phyloP scores from a whole-genome alignment of 2,888 invertebrate species.

The Parnassius apollo region DNA sequence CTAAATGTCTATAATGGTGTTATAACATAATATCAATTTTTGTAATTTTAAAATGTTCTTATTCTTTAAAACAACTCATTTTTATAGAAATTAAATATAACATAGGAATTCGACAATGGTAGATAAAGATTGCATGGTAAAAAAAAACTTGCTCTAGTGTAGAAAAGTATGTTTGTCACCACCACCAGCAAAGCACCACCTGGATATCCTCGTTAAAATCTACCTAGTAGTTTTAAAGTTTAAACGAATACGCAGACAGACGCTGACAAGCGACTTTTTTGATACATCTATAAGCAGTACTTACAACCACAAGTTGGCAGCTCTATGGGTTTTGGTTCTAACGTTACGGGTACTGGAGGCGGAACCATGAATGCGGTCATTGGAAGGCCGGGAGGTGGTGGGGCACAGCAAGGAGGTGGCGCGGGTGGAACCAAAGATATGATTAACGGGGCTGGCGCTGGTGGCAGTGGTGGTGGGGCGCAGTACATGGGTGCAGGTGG shows the following conservation, averaged over 20 bases:
- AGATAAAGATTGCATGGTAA: no score
- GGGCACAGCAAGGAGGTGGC: slow-evolving; percentile 44
- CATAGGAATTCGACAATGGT: no score
- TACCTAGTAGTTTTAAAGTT: background rate
- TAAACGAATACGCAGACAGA: background rate
- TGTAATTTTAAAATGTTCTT: no score
- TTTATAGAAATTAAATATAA: no score
- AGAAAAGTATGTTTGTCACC: no score
- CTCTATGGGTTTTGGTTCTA: slow-evolving; percentile 61
- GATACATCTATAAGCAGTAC: slow-evolving; percentile 1
- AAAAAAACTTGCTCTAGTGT: no score
- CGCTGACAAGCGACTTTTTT: background rate
- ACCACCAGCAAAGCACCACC: background rate
- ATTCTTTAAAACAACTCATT: no score
- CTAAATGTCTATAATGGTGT: no score
- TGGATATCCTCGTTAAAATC: background rate
- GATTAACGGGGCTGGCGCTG: slow-evolving; percentile 45
- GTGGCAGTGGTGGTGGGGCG: slow-evolving; percentile 34
- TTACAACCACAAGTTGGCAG: slow-evolving; percentile 34
- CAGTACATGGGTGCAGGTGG: slow-evolving; percentile 33
- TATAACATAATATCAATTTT: no score
- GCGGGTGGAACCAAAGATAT: slow-evolving; percentile 53
- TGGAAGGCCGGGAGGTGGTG: slow-evolving; percentile 50
- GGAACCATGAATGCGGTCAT: slow-evolving; percentile 68
- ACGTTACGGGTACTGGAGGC: slow-evolving; percentile 59